phyloP scores from a whole-genome alignment of 1,140 invertebrate genomes.

The Trypoxylus dichotomus region DNA sequence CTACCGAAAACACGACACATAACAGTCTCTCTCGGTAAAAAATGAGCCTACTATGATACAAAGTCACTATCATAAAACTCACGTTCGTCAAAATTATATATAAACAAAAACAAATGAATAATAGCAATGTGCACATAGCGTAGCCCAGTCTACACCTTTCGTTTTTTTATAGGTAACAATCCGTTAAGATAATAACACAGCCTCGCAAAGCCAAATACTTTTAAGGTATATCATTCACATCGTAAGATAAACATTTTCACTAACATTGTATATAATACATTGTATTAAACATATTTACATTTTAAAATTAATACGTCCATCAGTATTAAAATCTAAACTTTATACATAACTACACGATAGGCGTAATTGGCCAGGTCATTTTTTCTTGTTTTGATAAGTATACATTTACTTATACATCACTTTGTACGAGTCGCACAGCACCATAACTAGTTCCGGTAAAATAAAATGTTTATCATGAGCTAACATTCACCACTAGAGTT shows the following conservation, averaged over 20 bases:
- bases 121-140: slow-evolving; percentile 46
- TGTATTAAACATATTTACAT: slow-evolving; percentile 51
- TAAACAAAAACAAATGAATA: slow-evolving; percentile 45
- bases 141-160: slow-evolving; percentile 42
- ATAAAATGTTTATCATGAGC: slow-evolving; percentile 23
- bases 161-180: slow-evolving; percentile 47
- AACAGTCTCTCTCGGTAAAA: slow-evolving; percentile 42
- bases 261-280: slow-evolving; percentile 46
- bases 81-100: slow-evolving; percentile 30
- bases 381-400: slow-evolving; percentile 31
- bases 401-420: slow-evolving; percentile 32
- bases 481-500: slow-evolving; percentile 71
- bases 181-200: slow-evolving; percentile 52
- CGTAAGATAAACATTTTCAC: slow-evolving; percentile 46
- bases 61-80: slow-evolving; percentile 40
- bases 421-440: slow-evolving; percentile 35
- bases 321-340: slow-evolving; percentile 41
- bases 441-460: slow-evolving; percentile 32
- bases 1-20: slow-evolving; percentile 46
- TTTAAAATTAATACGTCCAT: slow-evolving; percentile 43
- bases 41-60: slow-evolving; percentile 44
- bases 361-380: slow-evolving; percentile 34
- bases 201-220: slow-evolving; percentile 53
- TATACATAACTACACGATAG: slow-evolving; percentile 33
- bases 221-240: slow-evolving; percentile 48